These are phyloP conservation scores for Aramus guarauna DNA, from an alignment of 2,113 vertebrate genomes.

Conservation along the genomic window DNA sequence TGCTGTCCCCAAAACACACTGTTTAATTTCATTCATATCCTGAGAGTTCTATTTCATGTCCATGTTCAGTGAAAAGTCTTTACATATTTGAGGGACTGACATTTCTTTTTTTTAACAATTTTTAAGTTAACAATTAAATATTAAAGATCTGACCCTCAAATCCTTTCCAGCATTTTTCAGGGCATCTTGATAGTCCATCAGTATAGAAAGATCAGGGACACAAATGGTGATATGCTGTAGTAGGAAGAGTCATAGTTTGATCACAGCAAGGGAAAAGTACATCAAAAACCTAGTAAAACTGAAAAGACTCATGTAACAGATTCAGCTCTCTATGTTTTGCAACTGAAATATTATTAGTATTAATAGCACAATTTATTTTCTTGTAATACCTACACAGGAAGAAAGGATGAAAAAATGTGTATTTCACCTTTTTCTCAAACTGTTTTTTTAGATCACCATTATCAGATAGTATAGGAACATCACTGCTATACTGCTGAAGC, in stretches of 20 bases:
- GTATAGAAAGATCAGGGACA: neutral
- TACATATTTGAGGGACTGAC: fast-evolving
- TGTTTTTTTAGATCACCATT: neutral
- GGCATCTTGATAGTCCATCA: neutral
- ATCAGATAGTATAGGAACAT: neutral
- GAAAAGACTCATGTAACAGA: neutral
- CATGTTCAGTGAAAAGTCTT: neutral
- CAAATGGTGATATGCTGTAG: fast-evolving
- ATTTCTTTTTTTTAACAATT: neutral
- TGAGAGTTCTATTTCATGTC: neutral
- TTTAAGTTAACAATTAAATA: neutral
- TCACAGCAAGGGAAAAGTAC: neutral
- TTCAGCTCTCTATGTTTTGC: neutral
- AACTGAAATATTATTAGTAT: neutral
- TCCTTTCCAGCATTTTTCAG: neutral
- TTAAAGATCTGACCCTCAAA: neutral
- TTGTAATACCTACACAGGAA: neutral
- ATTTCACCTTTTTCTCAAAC: neutral
- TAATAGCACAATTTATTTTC: neutral
- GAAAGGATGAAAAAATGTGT: neutral
- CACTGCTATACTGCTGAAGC: neutral
- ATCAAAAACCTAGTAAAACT: neutral
- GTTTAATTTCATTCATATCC: neutral
- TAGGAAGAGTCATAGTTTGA: neutral
- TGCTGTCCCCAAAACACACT: neutral